Percentiles rank a stretch among this genome's conserved stretches.
These are phyloP conservation scores for Melinaea marsaeus DNA, from an alignment of 2,888 invertebrate species.

Conservation along the genomic window DNA sequence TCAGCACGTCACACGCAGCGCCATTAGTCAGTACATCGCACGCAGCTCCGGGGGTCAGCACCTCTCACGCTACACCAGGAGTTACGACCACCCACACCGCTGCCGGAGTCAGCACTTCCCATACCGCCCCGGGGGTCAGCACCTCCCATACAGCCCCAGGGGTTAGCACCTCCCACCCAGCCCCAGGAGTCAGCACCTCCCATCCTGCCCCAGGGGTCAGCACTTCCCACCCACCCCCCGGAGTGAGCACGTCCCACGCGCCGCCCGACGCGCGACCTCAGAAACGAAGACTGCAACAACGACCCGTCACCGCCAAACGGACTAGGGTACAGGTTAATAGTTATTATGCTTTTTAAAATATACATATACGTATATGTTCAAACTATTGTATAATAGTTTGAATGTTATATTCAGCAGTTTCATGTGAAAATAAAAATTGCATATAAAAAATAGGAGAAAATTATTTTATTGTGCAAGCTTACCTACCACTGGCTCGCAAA, in stretches of 20 bases:
- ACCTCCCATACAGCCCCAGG: conserved; percentile 46
- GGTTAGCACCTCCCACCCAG: conserved; percentile 48
- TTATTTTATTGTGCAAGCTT: no score
- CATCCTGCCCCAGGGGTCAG: conserved; percentile 39
- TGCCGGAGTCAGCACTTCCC: conserved; percentile 51
- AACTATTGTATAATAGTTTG: no score
- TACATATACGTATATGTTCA: not conserved
- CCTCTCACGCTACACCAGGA: conserved; percentile 29
- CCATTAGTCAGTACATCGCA: conserved; percentile 47
- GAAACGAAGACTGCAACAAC: conserved; percentile 62
- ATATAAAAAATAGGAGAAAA: no score
- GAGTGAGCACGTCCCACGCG: conserved; percentile 53
- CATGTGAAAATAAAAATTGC: not conserved
- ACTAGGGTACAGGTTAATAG: conserved; percentile 71
- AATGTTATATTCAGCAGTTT: conserved; percentile 7
- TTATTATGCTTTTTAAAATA: not conserved
- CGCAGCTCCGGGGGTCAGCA: conserved; percentile 38
- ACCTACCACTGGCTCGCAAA: no score
- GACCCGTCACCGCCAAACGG: conserved; percentile 72
- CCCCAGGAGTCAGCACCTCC: conserved; percentile 41
- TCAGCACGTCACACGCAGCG: conserved; percentile 52
- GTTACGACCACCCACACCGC: conserved; percentile 44
- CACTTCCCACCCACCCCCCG: conserved; percentile 46
- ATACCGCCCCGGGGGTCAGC: conserved; percentile 53
- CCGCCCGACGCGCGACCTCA: conserved; percentile 60